Conservation (phyloP, 2,113 vertebrate genomes). For the Colius striatus region DNA sequence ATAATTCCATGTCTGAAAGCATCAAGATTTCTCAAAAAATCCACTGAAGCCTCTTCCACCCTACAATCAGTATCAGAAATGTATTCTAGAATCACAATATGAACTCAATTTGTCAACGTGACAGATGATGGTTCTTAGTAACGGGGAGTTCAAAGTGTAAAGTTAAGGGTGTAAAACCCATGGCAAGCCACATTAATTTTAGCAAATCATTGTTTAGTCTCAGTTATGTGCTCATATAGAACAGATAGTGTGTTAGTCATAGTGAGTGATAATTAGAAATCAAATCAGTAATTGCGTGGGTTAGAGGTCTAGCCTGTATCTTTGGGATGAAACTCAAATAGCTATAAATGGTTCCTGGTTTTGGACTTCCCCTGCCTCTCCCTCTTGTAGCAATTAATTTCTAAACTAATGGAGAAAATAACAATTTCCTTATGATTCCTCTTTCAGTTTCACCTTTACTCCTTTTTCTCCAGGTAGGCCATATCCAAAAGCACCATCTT, state of each 20-base stretch:
- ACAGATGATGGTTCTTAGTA: background rate
- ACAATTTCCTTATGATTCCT: background rate
- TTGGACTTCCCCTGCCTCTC: background rate
- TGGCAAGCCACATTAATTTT: background rate
- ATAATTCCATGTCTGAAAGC: background rate
- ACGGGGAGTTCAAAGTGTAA: background rate
- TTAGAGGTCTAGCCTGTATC: background rate
- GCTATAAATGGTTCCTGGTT: background rate
- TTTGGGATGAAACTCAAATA: background rate
- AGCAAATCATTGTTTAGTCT: background rate
- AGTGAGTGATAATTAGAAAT: background rate
- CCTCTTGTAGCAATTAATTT: background rate
- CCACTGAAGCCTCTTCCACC: background rate
- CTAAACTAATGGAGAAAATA: background rate
- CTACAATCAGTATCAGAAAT: background rate
- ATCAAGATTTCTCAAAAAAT: background rate
- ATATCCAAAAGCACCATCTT: constrained; percentile 50
- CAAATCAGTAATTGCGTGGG: background rate
- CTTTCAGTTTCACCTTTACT: constrained; percentile 62
- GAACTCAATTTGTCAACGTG: background rate
- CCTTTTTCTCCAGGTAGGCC: constrained; percentile 17
- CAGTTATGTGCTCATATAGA: background rate
- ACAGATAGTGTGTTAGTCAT: background rate
- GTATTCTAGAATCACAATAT: background rate
- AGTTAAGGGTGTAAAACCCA: background rate